A percentile compares a stretch with the other conserved stretches of the same genome.
Conservation (phyloP, 92 coral and sea anemone genomes). For the Anthopleura xanthogrammica region DNA sequence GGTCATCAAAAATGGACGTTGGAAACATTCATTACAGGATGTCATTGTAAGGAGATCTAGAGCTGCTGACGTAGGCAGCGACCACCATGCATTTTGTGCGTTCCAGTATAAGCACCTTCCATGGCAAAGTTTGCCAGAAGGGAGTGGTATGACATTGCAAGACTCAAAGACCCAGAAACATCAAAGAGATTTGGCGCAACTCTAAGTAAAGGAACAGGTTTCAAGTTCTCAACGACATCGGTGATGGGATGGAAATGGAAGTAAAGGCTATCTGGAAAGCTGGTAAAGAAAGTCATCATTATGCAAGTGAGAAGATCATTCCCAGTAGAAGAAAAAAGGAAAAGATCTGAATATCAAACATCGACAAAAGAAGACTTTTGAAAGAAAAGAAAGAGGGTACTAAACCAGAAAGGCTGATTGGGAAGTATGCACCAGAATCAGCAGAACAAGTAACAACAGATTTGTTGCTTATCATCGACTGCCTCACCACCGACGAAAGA, state of each 20-base stretch:
- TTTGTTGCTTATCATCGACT: too few relatives aligned
- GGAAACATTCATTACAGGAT: not conserved
- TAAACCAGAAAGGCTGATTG: slow-evolving; percentile 11
- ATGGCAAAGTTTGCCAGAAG: too few relatives aligned
- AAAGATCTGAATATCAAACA: not conserved
- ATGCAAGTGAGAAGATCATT: not conserved
- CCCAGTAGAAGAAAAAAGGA: not conserved
- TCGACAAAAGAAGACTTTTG: slow-evolving; percentile 6
- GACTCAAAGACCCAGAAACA: not conserved
- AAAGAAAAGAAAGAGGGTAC: slow-evolving; percentile 2
- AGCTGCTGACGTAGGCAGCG: not conserved
- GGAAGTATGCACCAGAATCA: not conserved
- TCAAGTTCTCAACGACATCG: not conserved
- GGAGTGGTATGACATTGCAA: too few relatives aligned
- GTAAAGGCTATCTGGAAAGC: not conserved
- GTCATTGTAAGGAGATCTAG: not conserved
- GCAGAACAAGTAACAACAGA: not conserved
- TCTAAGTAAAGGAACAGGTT: not conserved
- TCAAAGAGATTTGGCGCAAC: not conserved
- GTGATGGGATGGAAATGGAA: slow-evolving; percentile 1
- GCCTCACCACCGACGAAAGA: not conserved
- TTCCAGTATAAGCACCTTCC: too few relatives aligned
- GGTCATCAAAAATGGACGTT: not conserved
- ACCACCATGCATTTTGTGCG: not conserved
- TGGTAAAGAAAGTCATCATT: not conserved